Conservation (phyloP, 2,888 invertebrate genomes). For the Tineola bisselliella region DNA sequence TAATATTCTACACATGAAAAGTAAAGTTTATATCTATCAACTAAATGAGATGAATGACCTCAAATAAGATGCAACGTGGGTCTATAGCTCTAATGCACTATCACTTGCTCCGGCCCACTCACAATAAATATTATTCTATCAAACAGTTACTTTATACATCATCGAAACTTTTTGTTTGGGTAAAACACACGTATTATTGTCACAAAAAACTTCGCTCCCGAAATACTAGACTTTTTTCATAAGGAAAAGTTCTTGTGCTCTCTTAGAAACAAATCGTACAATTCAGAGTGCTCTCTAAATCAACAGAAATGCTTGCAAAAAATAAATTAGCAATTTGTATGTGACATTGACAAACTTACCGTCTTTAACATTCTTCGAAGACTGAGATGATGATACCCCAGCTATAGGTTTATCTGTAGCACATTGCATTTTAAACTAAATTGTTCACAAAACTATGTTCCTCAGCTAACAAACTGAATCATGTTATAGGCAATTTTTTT, state of each 20-base stretch:
- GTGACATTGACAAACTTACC: slow-evolving; percentile 67
- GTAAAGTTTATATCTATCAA: neutral
- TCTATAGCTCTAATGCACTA: slow-evolving; percentile 1
- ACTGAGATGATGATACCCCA: slow-evolving; percentile 78
- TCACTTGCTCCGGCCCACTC: neutral
- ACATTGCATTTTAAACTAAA: slow-evolving; percentile 72
- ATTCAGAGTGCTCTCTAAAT: neutral
- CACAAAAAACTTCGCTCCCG: neutral
- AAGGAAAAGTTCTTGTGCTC: neutral
- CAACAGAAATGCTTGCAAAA: slow-evolving; percentile 12
- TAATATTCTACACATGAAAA: neutral
- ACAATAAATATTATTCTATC: neutral
- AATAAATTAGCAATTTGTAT: slow-evolving; percentile 15
- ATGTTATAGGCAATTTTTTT: slow-evolving; percentile 47
- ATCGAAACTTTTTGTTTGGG: neutral
- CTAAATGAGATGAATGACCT: slow-evolving; percentile 16
- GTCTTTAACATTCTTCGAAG: slow-evolving; percentile 78
- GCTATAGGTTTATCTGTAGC: slow-evolving; percentile 79
- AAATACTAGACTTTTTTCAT: neutral
- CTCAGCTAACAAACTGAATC: slow-evolving; percentile 66
- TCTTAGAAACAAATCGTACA: neutral
- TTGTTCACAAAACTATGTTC: slow-evolving; percentile 47
- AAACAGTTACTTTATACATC: neutral
- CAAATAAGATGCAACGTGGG: slow-evolving; percentile 15
- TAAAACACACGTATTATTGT: neutral